Conservation (phyloP, 2,797 vertebrate genomes). For the Artibeus jamaicensis region DNA sequence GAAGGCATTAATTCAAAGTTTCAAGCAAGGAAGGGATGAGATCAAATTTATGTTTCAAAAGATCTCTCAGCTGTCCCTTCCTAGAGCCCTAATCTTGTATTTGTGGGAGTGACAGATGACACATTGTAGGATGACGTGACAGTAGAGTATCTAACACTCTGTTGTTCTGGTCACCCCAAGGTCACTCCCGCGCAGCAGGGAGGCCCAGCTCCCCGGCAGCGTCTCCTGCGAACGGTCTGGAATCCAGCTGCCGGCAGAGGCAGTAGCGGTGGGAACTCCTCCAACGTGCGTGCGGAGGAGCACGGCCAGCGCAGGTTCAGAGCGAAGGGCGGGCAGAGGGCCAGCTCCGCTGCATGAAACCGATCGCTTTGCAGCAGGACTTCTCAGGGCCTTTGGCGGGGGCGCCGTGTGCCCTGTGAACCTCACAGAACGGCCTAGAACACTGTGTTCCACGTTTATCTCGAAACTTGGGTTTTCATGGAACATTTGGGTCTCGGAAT, state of each 20-base stretch:
- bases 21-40: not conserved
- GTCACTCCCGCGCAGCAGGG: not conserved
- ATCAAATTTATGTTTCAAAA: not conserved
- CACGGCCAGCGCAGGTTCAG: not conserved
- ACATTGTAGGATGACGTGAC: not conserved
- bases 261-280: not conserved
- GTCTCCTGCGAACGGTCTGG: not conserved
- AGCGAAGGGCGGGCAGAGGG: not conserved
- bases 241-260: not conserved
- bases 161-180: not conserved
- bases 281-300: accelerated
- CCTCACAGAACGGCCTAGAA: not conserved
- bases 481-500: not conserved
- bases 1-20: not conserved
- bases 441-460: not conserved
- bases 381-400: not conserved
- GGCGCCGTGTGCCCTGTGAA: accelerated
- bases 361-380: not conserved
- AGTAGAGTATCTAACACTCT: not conserved
- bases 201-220: not conserved
- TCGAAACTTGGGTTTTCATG: not conserved
- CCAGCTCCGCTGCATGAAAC: not conserved
- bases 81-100: not conserved
- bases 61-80: not conserved
- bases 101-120: not conserved